Evolutionary conservation across 1,140 invertebrate genomes (phyloP).

Genomic region (Oryzaephilus surinamensis): DNA sequence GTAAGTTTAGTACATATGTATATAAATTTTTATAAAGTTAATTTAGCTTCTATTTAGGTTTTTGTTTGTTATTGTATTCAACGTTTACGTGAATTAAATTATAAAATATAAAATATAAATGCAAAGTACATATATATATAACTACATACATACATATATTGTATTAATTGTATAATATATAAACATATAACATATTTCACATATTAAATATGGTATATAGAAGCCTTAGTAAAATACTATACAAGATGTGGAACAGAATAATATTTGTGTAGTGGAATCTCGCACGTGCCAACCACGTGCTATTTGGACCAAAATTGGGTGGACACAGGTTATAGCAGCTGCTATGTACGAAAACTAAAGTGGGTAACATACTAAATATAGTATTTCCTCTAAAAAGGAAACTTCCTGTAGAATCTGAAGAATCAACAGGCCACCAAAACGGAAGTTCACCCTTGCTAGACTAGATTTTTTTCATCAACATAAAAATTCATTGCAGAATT

Average conservation of each 20-base stretch:
- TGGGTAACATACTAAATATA: conserved; percentile 30
- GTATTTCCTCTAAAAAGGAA: conserved; percentile 27
- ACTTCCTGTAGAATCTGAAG: conserved; percentile 27
- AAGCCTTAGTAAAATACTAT: too few relatives aligned
- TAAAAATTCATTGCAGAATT: too few relatives aligned
- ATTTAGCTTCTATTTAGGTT: too few relatives aligned
- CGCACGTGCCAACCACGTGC: conserved; percentile 23
- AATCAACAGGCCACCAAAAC: conserved; percentile 31
- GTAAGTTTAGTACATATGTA: too few relatives aligned
- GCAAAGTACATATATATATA: background rate
- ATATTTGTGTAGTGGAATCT: conserved; percentile 4
- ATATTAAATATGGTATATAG: conserved; percentile 7
- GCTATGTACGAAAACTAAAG: conserved; percentile 19
- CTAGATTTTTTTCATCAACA: too few relatives aligned
- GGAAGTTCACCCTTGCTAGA: too few relatives aligned
- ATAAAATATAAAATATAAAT: background rate
- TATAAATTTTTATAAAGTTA: too few relatives aligned
- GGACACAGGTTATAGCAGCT: conserved; percentile 29
- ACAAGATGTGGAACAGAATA: too few relatives aligned
- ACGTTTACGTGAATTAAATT: too few relatives aligned
- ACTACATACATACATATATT: background rate
- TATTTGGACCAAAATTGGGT: conserved; percentile 13
- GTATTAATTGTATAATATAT: background rate
- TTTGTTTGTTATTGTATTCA: too few relatives aligned
- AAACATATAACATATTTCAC: background rate